Evolutionary conservation across 2,888 invertebrate species (phyloP), one percentile per base, ranked within the genome.

Genomic region (Teleiodes luculella): DNA sequence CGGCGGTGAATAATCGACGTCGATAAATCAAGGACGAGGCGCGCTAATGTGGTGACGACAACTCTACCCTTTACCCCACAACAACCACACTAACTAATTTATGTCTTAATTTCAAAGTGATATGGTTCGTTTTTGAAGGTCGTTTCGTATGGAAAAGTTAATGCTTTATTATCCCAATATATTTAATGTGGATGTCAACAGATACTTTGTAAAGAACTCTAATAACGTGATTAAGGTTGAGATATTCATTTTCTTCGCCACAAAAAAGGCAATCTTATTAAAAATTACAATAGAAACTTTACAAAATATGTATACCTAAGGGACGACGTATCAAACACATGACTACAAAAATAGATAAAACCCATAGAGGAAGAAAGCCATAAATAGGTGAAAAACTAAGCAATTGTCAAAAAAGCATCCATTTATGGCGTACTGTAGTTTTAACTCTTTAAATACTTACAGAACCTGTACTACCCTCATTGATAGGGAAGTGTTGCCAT

Each of bases 21-120:
- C 71, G 55, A 81, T 86, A 83, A 84, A 86, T 86, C 86, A 87
- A 78, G 76, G 78, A 73, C 72, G 72, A 71, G 83, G 80, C 24
- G 24, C 24, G 76, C 76, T 85, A 82, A 83, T 72, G 67, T 61
- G 69, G 68, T 66, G 76, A 76, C 67, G 80, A 83, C 77, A 76
- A 73, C 72, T 69, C 68, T 72, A 64, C 71, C 75, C 70, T 76
- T 74, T 71, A 76, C 76, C 75, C 75, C 69, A 65, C 53, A 30
- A 11, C 46, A 16, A 2, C 2, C 0, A 28, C 54, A 54, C 31
- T 2, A 31, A 0, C 20, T 41, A 69, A 58, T 59, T 60, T 55
- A 5, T 53, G 65, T 64, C 47, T 51, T 46, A 31, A 52, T 33
- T 35, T 31, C 20, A 2, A 18, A 46, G 31, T 30, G 43, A 54